Base-by-base conservation (phyloP, 2,113 vertebrate genomes). In the Brachypteracias leptosomus region DNA sequence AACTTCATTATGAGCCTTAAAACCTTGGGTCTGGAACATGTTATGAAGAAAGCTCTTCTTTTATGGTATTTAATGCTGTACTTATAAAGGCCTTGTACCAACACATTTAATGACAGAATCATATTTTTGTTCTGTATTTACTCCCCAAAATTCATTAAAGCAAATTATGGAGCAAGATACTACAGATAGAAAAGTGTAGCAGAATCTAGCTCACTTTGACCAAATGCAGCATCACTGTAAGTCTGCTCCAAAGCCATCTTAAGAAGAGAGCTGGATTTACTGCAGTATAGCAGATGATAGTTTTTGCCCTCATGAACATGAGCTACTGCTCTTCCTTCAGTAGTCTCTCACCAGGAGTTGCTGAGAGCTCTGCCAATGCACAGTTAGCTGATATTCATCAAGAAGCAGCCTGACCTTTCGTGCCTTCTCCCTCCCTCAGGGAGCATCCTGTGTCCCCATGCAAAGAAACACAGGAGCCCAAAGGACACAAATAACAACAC, bases 401-500 rank as follows among this genome's bases (percentile, higher is more conserved):
- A 42, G 54, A 46, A 90, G 51, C 67, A 73, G 51, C 14, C 31
- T 52, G 68, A 91, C 71, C 59, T 94, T 84, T 67, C 29, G 46
- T 63, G 44, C 33, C 25, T 76, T 77, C 35, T 81, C 5, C 0
- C 24, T 74, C 31, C 82, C 21, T 28, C 0, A 0, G 16, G 33
- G 19, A 91, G 42, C 36, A 80, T 84, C 70, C 54, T 44, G 24
- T 52, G 38, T 62, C 52, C 73, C 33, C 57, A 33, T 0, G 0
- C 33, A 75, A 90, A 89, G 70, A 92, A 79, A 54, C 57, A n/a
- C 6, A 24, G 84, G 55, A 88, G 25, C 70, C 84, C 73, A 79
- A 88, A 85, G 71, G 65, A 71, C 31, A 16, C 26, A 90, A 78
- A 82, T 51, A 78, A 63, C 63, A 84, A 71, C 95, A 86, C 38